Conservation (phyloP, 2,888 invertebrate species). For the Macaria notata region DNA sequence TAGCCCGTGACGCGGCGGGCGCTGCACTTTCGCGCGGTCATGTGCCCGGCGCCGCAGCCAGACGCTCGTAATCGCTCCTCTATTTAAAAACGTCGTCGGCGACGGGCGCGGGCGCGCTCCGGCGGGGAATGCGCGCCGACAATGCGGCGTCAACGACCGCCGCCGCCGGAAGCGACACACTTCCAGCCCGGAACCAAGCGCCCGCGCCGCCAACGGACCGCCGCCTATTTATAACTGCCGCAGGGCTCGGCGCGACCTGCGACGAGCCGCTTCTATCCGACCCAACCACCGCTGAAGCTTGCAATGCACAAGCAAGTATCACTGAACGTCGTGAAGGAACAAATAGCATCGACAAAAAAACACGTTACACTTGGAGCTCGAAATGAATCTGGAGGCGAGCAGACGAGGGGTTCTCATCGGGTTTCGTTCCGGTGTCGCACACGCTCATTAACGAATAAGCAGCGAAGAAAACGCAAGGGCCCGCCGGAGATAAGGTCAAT, state of each 20-base stretch:
- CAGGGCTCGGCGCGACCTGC: constrained; percentile 44
- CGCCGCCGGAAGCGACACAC: constrained; percentile 79
- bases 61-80: constrained; percentile 77
- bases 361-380: constrained; percentile 33
- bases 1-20: constrained; percentile 79
- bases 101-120: constrained; percentile 40
- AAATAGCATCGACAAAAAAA: no score
- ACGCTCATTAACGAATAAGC: constrained; percentile 66
- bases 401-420: constrained; percentile 49
- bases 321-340: no score
- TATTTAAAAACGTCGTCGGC: constrained; percentile 78
- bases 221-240: constrained; percentile 69
- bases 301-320: no score
- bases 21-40: constrained; percentile 80
- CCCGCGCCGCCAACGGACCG: constrained; percentile 79
- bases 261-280: no score
- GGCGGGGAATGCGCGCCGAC: constrained; percentile 76
- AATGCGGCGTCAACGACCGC: constrained; percentile 79
- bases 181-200: constrained; percentile 80
- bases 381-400: constrained; percentile 38
- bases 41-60: constrained; percentile 73
- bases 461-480: constrained; percentile 63
- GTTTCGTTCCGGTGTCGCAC: constrained; percentile 60
- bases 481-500: constrained; percentile 78
- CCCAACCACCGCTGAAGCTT: no score